Percentiles rank a stretch among this genome's conserved stretches.
Conservation (phyloP, 2,113 vertebrate species). For the Raja brachyura region DNA sequence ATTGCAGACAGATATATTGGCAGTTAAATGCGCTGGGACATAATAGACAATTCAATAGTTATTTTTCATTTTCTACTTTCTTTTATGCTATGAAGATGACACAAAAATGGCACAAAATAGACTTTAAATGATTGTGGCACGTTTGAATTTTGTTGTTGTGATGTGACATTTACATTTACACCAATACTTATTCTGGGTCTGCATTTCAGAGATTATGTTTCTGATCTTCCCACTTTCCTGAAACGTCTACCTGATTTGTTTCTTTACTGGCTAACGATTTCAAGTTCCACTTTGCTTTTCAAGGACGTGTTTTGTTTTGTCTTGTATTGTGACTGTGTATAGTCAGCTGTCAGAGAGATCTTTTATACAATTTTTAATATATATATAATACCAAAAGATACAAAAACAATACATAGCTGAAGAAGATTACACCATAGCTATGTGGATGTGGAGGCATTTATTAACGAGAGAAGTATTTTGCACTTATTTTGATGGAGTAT, state of each 20-base stretch:
- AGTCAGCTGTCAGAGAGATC: neutral
- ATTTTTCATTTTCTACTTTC: neutral
- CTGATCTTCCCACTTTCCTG: neutral
- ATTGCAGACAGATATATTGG: neutral
- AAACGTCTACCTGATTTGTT: neutral
- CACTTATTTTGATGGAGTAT: too few relatives aligned
- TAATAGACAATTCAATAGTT: neutral
- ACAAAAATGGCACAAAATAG: neutral
- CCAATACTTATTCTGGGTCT: too few relatives aligned
- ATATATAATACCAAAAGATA: too few relatives aligned
- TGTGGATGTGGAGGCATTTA: too few relatives aligned
- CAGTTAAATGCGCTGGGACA: neutral
- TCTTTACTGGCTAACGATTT: neutral
- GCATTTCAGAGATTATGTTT: neutral
- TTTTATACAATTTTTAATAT: neutral
- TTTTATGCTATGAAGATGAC: neutral
- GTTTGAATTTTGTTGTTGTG: neutral
- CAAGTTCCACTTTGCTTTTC: neutral
- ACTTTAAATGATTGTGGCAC: neutral
- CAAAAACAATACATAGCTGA: too few relatives aligned
- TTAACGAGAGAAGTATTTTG: too few relatives aligned
- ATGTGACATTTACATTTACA: neutral
- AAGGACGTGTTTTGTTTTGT: neutral
- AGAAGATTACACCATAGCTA: too few relatives aligned
- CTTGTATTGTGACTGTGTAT: neutral